Evolutionary conservation across 2,797 vertebrate genomes (phyloP), one percentile per base, ranked within the genome.

Genomic region (Dallia pectoralis): DNA sequence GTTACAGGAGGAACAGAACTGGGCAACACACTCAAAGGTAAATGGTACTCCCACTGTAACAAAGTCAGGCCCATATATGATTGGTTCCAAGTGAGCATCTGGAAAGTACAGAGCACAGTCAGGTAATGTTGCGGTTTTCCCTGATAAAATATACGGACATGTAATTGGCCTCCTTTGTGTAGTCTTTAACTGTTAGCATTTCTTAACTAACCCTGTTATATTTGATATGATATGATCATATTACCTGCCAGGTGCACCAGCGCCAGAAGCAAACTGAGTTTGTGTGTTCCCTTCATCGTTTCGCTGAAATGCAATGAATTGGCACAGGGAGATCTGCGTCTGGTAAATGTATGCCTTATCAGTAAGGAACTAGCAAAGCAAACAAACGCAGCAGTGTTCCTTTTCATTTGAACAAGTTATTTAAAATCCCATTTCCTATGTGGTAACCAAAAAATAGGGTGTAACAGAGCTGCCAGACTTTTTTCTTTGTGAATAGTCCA

Each of bases 181-280:
- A 62, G 59, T 61, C n/a, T 19, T 59, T 61, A 61, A 22, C 56
- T 61, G 56, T n/a, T 61, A 61, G 56, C 22, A 61, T n/a, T 4
- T 14, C 22, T 3, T 3, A 1, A 22, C 22, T 61, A 27, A 22
- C 22, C 12, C 53, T 16, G 22, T 14, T 59, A n/a, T 18, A 59
- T 9, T 59, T 22, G 19, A 59, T 7, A 14, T 67, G 19, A 19
- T 1, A 19, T n/a, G n/a, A 11, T 40, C 14, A 33, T 27, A 22
- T 81, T 88, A 90, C 88, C 89, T 88, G 88, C 33, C 32, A 90
- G 72, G 70, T 75, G 64, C 30, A 81, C 47, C 53, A 87, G 72
- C 69, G 86, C 4, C 12, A 83, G 51, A 67, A 81, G n/a, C 53
- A 71, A 51, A 36, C 51, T 33, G 44, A 67, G 25, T 9, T 4